Percentiles rank a stretch among this genome's conserved stretches.
These are phyloP conservation scores for Drosophila funebris DNA, from an alignment of 1,140 invertebrate genomes.

Conservation along the genomic window DNA sequence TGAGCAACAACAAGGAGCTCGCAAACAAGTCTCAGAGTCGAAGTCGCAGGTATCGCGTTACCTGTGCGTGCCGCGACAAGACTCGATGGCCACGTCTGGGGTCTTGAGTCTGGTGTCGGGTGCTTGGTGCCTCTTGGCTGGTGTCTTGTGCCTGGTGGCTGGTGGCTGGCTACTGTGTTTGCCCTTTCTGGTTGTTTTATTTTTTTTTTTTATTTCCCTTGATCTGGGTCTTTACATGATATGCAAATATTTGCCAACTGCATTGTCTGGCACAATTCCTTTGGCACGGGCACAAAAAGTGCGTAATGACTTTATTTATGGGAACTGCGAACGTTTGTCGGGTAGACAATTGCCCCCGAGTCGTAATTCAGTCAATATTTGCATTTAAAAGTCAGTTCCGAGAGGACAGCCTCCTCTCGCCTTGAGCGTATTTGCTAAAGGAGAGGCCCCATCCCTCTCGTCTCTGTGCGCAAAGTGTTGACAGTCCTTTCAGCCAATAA, in stretches of 20 bases:
- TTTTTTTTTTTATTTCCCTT: slow-evolving; percentile 4
- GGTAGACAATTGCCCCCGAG: slow-evolving; percentile 58
- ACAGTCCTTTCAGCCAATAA: slow-evolving; percentile 52
- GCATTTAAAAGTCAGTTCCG: slow-evolving; percentile 56
- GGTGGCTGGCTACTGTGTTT: slow-evolving; percentile 48
- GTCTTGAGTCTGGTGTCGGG: neutral
- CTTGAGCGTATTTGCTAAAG: slow-evolving; percentile 18
- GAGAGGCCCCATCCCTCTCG: neutral
- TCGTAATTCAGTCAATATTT: slow-evolving; percentile 56
- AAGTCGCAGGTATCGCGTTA: slow-evolving; percentile 31
- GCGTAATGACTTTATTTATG: slow-evolving; percentile 81
- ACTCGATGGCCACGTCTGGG: neutral
- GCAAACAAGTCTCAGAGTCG: neutral
- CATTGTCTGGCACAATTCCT: slow-evolving; percentile 24
- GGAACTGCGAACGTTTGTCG: slow-evolving; percentile 11
- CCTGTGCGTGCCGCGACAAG: slow-evolving; percentile 19
- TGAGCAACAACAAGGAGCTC: slow-evolving; percentile 7
- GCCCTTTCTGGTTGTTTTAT: slow-evolving; percentile 8
- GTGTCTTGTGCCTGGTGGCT: neutral
- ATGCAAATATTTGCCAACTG: slow-evolving; percentile 68
- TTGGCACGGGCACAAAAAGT: slow-evolving; percentile 46
- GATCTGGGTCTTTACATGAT: slow-evolving; percentile 35
- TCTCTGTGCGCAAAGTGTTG: slow-evolving; percentile 51
- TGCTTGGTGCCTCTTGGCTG: neutral
- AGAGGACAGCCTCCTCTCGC: neutral